Base-by-base conservation (phyloP, 2,888 invertebrate species). In the Periphyllus acericola region DNA sequence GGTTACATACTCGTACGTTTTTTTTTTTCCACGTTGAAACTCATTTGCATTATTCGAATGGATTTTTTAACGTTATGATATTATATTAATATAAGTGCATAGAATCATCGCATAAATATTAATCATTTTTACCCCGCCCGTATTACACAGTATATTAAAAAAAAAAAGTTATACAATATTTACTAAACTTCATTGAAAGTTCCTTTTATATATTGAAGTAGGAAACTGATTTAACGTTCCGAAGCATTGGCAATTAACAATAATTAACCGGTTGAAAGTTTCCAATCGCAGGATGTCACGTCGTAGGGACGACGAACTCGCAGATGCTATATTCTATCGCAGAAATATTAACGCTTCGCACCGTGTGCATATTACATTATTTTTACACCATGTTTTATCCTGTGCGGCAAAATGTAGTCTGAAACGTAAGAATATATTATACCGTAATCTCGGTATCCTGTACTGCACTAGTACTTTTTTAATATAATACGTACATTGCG, bases 31-130 rank as follows among this genome's bases (percentile, higher is more conserved):
- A 46, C 14, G 34, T 21, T 11, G 72, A 17, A 66, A 60, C 75
- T 75, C 36, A 75, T 75, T 83, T 83, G n/a, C 36, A 83, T 83
- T 83, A 83, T 83, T 83, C 60, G 75, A 75, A 75, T 29, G 25
- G 1, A 1, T 72, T 79, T n/a, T 32, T 34, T 32, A 2, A 21
- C 21, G 29, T 79, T 46, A 46, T 46, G 14, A 14, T 46, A 46
- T 71, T 52, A 40, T 71, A 71, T 68, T 40, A n/a, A 40, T 36
- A 25, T 68, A 29, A 21, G 68, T 11, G 68, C 46, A 71, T 29
- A 17, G n/a, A 84, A 32, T 84, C 55, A 29, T 74, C 36, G 19
- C 17, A 72, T 72, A 60, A 72, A 75, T 76, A 75, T 84, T 75
- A 66, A 83, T 76, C 4, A 66, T 66, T 46, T 34, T 74, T 36